These are phyloP conservation scores for Python bivittatus DNA, from an alignment of 2,113 vertebrate species.

Conservation along the genomic window DNA sequence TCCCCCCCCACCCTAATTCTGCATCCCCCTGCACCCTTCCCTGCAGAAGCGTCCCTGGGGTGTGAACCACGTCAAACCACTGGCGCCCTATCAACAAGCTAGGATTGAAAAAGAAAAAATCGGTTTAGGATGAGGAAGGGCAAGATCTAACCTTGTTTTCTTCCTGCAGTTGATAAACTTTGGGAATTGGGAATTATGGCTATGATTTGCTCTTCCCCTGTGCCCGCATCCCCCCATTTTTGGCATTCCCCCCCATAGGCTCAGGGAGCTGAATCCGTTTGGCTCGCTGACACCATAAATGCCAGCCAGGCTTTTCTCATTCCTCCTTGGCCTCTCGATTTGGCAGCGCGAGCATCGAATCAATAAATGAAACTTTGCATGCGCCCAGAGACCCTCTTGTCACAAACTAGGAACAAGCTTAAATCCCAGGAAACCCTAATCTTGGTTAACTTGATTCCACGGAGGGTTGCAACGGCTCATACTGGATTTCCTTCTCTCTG, in stretches of 20 bases:
- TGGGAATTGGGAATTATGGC: not conserved
- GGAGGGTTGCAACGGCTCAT: not conserved
- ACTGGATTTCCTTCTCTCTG: not conserved
- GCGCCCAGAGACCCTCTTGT: too few relatives aligned
- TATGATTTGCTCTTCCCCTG: constrained; percentile 2
- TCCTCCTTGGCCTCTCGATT: not conserved
- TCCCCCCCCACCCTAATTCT: constrained; percentile 29
- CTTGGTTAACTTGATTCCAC: too few relatives aligned
- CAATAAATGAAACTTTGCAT: not conserved
- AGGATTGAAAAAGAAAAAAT: too few relatives aligned
- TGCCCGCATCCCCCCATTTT: not conserved
- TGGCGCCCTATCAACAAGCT: too few relatives aligned
- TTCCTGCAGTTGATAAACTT: too few relatives aligned
- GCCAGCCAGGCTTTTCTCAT: not conserved
- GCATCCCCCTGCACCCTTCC: constrained; percentile 65
- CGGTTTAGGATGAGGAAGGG: too few relatives aligned
- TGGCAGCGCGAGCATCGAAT: not conserved
- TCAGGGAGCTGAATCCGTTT: not conserved
- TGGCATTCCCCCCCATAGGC: not conserved
- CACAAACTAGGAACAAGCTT: not conserved
- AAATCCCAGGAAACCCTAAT: not conserved
- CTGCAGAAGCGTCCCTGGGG: constrained; percentile 62
- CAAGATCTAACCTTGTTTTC: not conserved
- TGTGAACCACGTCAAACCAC: too few relatives aligned
- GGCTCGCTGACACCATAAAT: not conserved